Evolutionary conservation across 2,797 vertebrate species (phyloP), one percentile per base, ranked within the genome.

Genomic region (Geotrypetes seraphini): DNA sequence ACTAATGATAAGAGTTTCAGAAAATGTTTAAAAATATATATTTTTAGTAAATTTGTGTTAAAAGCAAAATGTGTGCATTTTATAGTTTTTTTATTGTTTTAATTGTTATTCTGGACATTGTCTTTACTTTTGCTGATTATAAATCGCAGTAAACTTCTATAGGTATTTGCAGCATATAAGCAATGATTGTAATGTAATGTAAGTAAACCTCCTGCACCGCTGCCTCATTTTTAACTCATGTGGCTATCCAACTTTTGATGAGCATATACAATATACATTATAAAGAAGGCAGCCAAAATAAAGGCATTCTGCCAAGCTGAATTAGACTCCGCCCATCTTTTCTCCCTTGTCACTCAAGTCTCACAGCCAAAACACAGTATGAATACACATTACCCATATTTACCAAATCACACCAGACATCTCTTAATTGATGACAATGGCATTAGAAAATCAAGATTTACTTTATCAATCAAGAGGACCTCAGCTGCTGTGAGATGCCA

Each of bases 401-500:
- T 46, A 27, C 3, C 10, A 45, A 29, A 35, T 12, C 8, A 35
- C 60, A 41, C n/a, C 6, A 36, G 11, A 28, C 21, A 38, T 31
- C 25, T 36, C n/a, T 37, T 36, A 43, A 37, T 15, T 32, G 15
- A 22, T 3, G 5, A 47, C 3, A 28, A 14, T 8, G 4, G 6
- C 27, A 10, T 9, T 40, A 38, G 23, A 55, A 53, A 50, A 4
- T 17, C 63, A 62, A 66, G 43, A 61, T 53, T 69, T 67, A 73
- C 62, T 63, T 75, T 72, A 73, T 72, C 69, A 74, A 78, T 78
- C 62, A 81, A 53, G 32, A 38, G 25, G 47, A 21, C 53, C 63
- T 64, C 66, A 41, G 30, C 66, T 19, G 50, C 7, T 6, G 2
- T 12, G n/a, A 19, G 42, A 66, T 36, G 41, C 19, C 71, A 66